Conservation (phyloP, 2,888 invertebrate genomes). For the Trisateles emortualis region DNA sequence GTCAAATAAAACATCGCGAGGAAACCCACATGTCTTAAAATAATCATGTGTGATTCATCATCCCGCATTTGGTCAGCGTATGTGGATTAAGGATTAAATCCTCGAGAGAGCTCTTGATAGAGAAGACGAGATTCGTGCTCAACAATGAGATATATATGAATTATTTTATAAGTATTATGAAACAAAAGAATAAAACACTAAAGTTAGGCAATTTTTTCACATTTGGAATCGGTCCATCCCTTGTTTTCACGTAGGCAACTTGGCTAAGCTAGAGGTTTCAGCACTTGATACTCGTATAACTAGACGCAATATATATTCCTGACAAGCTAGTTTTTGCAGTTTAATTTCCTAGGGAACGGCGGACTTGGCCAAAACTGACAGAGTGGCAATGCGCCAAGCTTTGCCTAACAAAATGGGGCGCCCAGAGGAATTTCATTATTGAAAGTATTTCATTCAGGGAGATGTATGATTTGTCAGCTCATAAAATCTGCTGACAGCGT, state of each 20-base stretch:
- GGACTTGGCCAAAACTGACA: conserved; percentile 61
- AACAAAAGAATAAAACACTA: no score
- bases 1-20: no score
- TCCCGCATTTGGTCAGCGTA: no score
- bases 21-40: no score
- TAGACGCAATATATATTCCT: conserved; percentile 43
- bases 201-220: background rate
- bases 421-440: conserved; percentile 76
- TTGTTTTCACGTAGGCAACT: conserved; percentile 23
- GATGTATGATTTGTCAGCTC: conserved; percentile 34
- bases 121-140: no score
- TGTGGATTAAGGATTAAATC: no score
- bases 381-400: conserved; percentile 73
- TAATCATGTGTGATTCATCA: no score
- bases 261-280: conserved; percentile 28
- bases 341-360: conserved; percentile 50
- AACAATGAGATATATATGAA: no score
- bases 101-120: no score
- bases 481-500: conserved; percentile 30
- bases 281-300: conserved; percentile 33
- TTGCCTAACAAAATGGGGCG: conserved; percentile 61
- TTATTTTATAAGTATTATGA: no score
- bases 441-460: conserved; percentile 66
- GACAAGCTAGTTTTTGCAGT: conserved; percentile 51
- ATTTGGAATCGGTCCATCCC: conserved; percentile 28